phyloP scores from a whole-genome alignment of 2,797 vertebrate genomes.

The Hoplostethus atlanticus region DNA sequence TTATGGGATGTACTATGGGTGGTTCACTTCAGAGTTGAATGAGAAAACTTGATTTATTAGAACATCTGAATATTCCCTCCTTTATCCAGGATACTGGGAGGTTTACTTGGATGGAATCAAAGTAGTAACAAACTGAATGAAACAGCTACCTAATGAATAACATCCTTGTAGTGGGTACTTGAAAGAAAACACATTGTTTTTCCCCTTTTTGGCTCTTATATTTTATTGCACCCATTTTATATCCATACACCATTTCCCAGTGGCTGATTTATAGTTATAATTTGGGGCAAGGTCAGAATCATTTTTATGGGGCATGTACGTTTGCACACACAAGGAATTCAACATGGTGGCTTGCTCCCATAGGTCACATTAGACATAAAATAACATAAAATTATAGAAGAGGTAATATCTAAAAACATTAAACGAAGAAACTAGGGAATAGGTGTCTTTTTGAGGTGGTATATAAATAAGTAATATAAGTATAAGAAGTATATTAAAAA shows the following conservation, averaged over 20 bases:
- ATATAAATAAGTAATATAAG: too few relatives aligned
- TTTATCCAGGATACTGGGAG: slow-evolving; percentile 11
- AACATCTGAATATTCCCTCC: slow-evolving; percentile 16
- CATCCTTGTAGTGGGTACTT: background rate
- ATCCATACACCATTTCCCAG: background rate
- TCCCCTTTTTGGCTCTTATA: slow-evolving; percentile 1
- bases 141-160: slow-evolving; percentile 10
- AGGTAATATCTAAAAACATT: too few relatives aligned
- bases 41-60: background rate
- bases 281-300: background rate
- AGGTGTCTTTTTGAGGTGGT: too few relatives aligned
- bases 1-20: slow-evolving; percentile 23
- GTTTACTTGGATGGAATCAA: slow-evolving; percentile 12
- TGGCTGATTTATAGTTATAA: background rate
- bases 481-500: too few relatives aligned
- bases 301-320: too few relatives aligned
- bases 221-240: slow-evolving; percentile 2
- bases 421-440: too few relatives aligned
- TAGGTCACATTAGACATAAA: too few relatives aligned
- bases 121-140: slow-evolving; percentile 24
- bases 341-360: too few relatives aligned
- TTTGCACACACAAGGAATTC: too few relatives aligned
- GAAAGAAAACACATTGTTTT: background rate
- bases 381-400: too few relatives aligned
- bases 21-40: slow-evolving; percentile 10